A percentile compares a stretch with the other conserved stretches of the same genome.
These are phyloP conservation scores for Sycophaga agraensis DNA, from an alignment of 1,140 invertebrate species.

Conservation along the genomic window DNA sequence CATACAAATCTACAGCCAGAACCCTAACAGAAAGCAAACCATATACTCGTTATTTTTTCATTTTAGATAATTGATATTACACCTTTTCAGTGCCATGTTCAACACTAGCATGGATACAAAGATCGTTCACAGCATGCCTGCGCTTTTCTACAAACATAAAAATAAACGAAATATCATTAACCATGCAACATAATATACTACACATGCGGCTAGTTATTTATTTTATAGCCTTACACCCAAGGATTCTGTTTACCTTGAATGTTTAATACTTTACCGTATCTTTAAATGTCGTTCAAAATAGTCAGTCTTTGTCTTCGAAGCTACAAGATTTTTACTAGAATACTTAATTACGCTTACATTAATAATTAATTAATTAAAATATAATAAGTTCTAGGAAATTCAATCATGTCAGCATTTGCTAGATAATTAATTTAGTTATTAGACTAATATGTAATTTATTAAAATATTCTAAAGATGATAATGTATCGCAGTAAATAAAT, in stretches of 20 bases:
- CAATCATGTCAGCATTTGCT: too few relatives aligned
- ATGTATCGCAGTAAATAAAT: too few relatives aligned
- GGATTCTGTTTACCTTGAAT: conserved; percentile 12
- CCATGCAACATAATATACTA: background rate
- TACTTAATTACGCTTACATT: too few relatives aligned
- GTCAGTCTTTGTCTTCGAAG: conserved; percentile 20
- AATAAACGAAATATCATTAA: conserved; percentile 12
- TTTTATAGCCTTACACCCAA: background rate
- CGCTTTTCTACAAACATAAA: conserved; percentile 20
- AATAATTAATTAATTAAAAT: background rate
- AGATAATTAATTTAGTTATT: too few relatives aligned
- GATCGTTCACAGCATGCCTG: conserved; percentile 17
- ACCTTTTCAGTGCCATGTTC: background rate
- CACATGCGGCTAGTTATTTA: conserved; percentile 10
- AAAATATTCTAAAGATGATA: too few relatives aligned
- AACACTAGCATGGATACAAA: conserved; percentile 18
- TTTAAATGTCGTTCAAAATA: background rate
- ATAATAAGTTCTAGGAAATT: too few relatives aligned
- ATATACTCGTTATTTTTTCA: background rate
- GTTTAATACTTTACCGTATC: background rate
- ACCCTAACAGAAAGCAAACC: too few relatives aligned
- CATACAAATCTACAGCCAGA: too few relatives aligned
- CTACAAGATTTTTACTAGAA: conserved; percentile 10
- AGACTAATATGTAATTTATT: too few relatives aligned
- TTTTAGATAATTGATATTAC: background rate